Evolutionary conservation across 2,888 invertebrate genomes (phyloP), one percentile per base, ranked within the genome.

Genomic region (Chrysolina haemoptera): DNA sequence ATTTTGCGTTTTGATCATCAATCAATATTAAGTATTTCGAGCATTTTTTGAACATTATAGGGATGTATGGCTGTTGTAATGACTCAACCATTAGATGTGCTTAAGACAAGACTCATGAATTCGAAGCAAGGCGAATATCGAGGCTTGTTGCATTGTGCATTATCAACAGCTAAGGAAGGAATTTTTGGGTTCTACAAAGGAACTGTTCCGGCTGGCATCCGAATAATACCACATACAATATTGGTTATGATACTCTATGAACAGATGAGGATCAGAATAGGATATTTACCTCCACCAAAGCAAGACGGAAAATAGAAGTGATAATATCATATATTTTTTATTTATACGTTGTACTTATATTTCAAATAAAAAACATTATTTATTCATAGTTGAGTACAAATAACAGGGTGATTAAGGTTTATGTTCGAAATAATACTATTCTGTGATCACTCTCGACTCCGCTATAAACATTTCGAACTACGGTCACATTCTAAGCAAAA

Each of bases 81-180:
- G 81, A 98, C 98, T 0, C 98, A 98, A 88, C 99, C 99, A 1
- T 90, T 99, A 78, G 98, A 98, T 88, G 99, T 99, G 11, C 90
- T 99, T 76, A 99, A 99, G 89, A 99, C 99, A 0, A 91, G 99
- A 80, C 93, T 96, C 75, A 99, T 99, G 99, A 99, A 98, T 88
- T 96, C 98, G 2, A 94, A 94, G 82, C 96, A 96, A 0, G 98
- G 97, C 41, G 96, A 97, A 89, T 96, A 94, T 84, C 92, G 90
- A 79, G 93, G 93, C 76, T 89, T 96, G 50, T 87, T 88, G 89
- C 91, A 92, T 76, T 92, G 98, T 78, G 89, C 96, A 16, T 85
- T 90, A 55, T 93, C 92, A 84, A 98, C 98, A 10, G 96, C 94
- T 12, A 95, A 93, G 85, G 90, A 95, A 80, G 98, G 98, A 10